Conservation (phyloP, 1,140 invertebrate genomes). For the Monochamus saltuarius region DNA sequence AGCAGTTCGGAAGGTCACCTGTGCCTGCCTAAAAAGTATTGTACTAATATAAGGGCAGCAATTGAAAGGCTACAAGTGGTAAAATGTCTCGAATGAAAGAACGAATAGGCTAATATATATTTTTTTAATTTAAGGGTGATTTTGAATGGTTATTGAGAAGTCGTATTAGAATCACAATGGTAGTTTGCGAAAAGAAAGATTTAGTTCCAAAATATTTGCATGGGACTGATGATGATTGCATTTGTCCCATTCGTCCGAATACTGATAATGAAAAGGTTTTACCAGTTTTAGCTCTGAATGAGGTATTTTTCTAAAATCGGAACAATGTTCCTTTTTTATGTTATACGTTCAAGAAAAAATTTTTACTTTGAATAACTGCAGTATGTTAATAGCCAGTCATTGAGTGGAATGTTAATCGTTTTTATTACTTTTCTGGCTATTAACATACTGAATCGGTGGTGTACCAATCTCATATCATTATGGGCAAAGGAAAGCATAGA, state of each 20-base stretch:
- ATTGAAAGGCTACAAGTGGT: conserved; percentile 69
- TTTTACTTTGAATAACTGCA: too few relatives aligned
- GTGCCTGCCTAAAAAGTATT: conserved; percentile 79
- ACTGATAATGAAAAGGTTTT: conserved; percentile 10
- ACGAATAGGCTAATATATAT: conserved; percentile 16
- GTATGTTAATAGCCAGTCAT: too few relatives aligned
- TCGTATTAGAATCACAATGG: conserved; percentile 83
- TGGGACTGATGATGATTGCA: conserved; percentile 30
- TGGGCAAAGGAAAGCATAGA: too few relatives aligned
- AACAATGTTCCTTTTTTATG: background rate
- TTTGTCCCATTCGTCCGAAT: conserved; percentile 15
- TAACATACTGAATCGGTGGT: too few relatives aligned
- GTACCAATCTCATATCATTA: too few relatives aligned
- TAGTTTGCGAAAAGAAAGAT: conserved; percentile 58
- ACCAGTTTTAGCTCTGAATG: conserved; percentile 32
- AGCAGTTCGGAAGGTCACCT: conserved; percentile 89
- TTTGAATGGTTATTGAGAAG: conserved; percentile 83
- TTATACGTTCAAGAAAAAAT: too few relatives aligned
- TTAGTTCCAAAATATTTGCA: conserved; percentile 43
- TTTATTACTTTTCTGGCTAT: too few relatives aligned
- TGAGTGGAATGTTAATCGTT: too few relatives aligned
- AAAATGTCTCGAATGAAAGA: conserved; percentile 41
- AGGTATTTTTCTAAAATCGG: conserved; percentile 11
- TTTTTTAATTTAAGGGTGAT: conserved; percentile 58
- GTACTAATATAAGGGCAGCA: conserved; percentile 67